These are phyloP conservation scores for Microctenopoma steveboyesi DNA, from an alignment of 2,797 vertebrate genomes.

Conservation along the genomic window DNA sequence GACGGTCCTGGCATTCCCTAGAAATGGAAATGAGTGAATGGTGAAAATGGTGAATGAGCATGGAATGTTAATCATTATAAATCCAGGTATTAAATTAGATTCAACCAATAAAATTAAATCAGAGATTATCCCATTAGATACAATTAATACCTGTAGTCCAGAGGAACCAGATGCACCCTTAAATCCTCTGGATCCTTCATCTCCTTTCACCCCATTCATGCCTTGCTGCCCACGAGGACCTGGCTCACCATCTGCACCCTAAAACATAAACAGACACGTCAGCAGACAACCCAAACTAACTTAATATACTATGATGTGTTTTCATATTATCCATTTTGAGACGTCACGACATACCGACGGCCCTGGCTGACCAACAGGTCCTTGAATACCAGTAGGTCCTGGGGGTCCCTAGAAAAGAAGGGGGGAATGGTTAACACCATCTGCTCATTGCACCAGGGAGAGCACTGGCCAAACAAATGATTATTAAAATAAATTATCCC, in stretches of 20 bases:
- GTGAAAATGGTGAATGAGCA: conserved; percentile 12
- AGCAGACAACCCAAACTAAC: background rate
- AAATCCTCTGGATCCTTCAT: conserved; percentile 89
- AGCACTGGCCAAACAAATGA: conserved; percentile 18
- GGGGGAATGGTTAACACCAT: conserved; percentile 26
- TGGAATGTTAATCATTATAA: conserved; percentile 6
- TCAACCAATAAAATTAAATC: background rate
- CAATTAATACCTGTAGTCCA: conserved; percentile 86
- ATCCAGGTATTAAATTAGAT: background rate
- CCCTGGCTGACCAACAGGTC: conserved; percentile 89
- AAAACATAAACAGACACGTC: conserved; percentile 28
- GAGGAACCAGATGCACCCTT: conserved; percentile 84
- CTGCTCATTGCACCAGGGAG: conserved; percentile 28
- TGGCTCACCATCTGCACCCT: conserved; percentile 92
- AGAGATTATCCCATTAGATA: conserved; percentile 7
- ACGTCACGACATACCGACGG: conserved; percentile 78
- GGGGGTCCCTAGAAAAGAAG: conserved; percentile 86
- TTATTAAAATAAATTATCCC: conserved; percentile 22
- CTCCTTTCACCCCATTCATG: conserved; percentile 92
- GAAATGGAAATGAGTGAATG: conserved; percentile 20
- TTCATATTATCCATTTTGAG: background rate
- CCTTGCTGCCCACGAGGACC: conserved; percentile 92
- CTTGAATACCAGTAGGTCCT: conserved; percentile 87
- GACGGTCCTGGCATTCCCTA: conserved; percentile 90
- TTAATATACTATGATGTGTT: background rate